These are phyloP conservation scores for Chunga burmeisteri DNA, from an alignment of 2,113 vertebrate species.

Conservation along the genomic window DNA sequence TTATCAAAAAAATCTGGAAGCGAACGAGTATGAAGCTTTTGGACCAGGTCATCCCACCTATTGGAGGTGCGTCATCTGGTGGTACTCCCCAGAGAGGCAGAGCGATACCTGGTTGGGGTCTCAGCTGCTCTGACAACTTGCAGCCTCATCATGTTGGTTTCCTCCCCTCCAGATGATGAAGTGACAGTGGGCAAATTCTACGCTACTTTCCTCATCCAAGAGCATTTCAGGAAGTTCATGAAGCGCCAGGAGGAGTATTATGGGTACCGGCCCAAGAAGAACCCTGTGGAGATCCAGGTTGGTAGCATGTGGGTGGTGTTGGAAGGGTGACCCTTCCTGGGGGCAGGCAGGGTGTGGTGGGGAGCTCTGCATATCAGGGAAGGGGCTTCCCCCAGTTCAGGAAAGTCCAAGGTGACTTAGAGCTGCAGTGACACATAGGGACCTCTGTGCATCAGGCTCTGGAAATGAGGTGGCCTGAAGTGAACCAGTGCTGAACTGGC, in stretches of 20 bases:
- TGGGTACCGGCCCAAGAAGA: slow-evolving; percentile 94
- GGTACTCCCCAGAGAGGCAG: background rate
- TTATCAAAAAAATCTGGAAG: slow-evolving; percentile 98
- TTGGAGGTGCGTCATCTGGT: slow-evolving; percentile 81
- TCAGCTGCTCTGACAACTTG: background rate
- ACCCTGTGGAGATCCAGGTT: slow-evolving; percentile 89
- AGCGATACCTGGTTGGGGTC: accelerated
- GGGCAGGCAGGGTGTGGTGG: background rate
- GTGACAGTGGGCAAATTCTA: slow-evolving; percentile 99
- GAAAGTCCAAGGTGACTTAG: background rate
- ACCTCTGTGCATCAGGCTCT: background rate
- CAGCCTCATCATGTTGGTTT: background rate
- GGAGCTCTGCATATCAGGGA: background rate
- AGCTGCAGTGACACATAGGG: background rate
- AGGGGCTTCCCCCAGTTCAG: background rate
- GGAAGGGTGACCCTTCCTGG: background rate
- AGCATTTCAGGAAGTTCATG: slow-evolving; percentile 96
- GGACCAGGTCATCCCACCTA: slow-evolving; percentile 97
- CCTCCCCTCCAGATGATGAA: slow-evolving; percentile 86
- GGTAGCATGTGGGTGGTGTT: background rate
- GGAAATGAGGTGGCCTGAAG: background rate
- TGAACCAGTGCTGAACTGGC: background rate
- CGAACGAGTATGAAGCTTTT: slow-evolving; percentile 98
- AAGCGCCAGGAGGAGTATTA: slow-evolving; percentile 98
- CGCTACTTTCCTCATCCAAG: slow-evolving; percentile 96